Base-by-base conservation (phyloP, 2,797 vertebrate genomes). In the Hirundo rustica region DNA sequence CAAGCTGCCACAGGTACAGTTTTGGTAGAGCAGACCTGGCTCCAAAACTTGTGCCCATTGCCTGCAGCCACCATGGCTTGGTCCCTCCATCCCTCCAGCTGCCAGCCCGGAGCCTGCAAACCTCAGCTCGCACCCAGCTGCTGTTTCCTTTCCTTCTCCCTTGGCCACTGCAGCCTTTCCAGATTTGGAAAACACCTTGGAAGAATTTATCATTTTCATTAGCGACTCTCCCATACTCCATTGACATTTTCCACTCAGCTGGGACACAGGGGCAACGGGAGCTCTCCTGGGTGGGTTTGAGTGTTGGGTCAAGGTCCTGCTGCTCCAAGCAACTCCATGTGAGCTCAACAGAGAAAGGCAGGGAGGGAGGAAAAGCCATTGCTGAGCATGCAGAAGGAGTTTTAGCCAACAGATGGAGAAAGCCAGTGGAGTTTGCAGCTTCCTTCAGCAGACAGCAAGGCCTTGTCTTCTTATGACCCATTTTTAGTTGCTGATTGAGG, bases 391-490 rank as follows among this genome's bases (percentile, higher is more conserved):
- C 26, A 92, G 70, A 75, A 90, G 64, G 54, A 58, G 53, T 48
- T 87, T 81, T 25, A 78, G 53, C 65, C 89, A 95, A 67, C 14
- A 70, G 45, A 84, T 73, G 73, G 79, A 81, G 89, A 76, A 94
- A 66, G 72, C 53, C 72, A 50, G 74, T 45, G 62, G 93, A 62
- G 89, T 48, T 12, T 42, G 73, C 64, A 92, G 85, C 72, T 54
- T 53, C 20, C 2, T 65, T 58, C 51, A 68, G 75, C 82, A 83
- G 70, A 93, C 93, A 94, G 95, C 73, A 5, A 78, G 75, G 82
- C 79, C 95, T 92, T 96, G 82, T 93, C 89, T 96, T 34, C 87
- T 62, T 45, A 34, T 47, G 73, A 92, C 87, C 95, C 95, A 76
- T 88, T 92, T 96, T 86, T 47, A 91, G 88, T 53, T 73, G 82